Evolutionary conservation across 2,797 vertebrate species (phyloP).

Genomic region (Setipinna tenuifilis): DNA sequence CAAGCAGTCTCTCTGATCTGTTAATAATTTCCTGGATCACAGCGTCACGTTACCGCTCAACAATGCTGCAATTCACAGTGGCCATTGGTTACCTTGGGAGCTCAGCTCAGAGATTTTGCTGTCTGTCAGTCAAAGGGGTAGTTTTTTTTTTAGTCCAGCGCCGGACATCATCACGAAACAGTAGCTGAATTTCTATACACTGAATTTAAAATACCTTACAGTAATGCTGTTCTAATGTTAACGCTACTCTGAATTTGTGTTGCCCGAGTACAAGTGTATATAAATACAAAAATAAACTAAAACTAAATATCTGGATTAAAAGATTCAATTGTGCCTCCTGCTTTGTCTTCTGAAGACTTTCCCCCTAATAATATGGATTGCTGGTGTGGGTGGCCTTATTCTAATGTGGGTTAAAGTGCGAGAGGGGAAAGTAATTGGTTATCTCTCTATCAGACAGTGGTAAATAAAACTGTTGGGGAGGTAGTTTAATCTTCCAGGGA

Average conservation of each 20-base stretch:
- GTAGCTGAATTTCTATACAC: background rate
- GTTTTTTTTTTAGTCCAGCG: background rate
- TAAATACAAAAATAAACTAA: background rate
- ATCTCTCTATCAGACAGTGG: constrained; percentile 36
- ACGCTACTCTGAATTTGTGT: background rate
- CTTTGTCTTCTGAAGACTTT: background rate
- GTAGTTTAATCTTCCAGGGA: constrained; percentile 69
- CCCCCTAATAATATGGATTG: background rate
- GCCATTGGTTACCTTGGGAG: background rate
- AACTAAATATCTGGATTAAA: background rate
- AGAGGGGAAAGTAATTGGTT: constrained; percentile 38
- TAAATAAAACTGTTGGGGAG: constrained; percentile 61
- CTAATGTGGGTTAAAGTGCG: constrained; percentile 42
- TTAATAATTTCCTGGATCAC: constrained; percentile 16
- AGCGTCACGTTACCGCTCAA: background rate
- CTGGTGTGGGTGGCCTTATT: constrained; percentile 17
- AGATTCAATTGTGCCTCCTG: background rate
- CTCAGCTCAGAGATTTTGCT: background rate
- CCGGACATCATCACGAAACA: background rate
- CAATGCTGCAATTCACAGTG: background rate
- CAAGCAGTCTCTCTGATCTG: background rate
- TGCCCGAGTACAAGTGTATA: background rate
- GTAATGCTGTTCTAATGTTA: background rate
- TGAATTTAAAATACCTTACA: background rate
- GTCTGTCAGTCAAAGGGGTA: background rate